Evolutionary conservation across 2,888 invertebrate genomes (phyloP).

Genomic region (Cephus pulcher): DNA sequence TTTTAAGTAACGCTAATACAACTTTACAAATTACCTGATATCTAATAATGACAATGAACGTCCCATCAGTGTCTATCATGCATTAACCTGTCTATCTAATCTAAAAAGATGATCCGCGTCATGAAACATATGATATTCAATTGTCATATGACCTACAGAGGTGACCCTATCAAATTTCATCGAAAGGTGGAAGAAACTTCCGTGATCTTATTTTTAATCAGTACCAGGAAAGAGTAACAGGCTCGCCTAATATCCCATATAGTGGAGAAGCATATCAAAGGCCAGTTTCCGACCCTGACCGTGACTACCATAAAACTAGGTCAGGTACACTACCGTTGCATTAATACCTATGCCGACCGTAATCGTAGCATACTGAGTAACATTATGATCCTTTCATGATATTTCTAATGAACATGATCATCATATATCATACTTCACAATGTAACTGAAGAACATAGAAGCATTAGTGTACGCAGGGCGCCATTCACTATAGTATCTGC

Average conservation of each 20-base stretch:
- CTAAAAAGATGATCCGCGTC: not conserved
- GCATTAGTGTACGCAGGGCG: not conserved
- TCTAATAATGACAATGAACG: not conserved
- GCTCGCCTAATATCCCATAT: not conserved
- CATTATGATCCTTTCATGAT: not conserved
- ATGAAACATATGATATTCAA: not conserved
- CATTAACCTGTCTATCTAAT: not conserved
- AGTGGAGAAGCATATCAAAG: conserved; percentile 26
- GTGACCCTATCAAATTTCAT: not conserved
- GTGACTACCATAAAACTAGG: conserved; percentile 53
- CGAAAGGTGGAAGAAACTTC: not conserved
- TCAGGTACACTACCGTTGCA: conserved; percentile 30
- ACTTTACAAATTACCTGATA: not conserved
- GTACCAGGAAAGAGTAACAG: not conserved
- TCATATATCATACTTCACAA: not conserved
- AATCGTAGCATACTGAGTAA: not conserved
- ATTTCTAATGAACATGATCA: not conserved
- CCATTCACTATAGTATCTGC: not conserved
- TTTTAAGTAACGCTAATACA: not conserved
- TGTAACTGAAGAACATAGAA: not conserved
- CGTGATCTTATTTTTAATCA: not conserved
- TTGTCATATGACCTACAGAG: not conserved
- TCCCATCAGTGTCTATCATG: no score
- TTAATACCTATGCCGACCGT: not conserved
- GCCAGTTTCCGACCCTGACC: conserved; percentile 50